Evolutionary conservation across 2,113 vertebrate genomes (phyloP).

Genomic region (Choloepus hoffmanni): DNA sequence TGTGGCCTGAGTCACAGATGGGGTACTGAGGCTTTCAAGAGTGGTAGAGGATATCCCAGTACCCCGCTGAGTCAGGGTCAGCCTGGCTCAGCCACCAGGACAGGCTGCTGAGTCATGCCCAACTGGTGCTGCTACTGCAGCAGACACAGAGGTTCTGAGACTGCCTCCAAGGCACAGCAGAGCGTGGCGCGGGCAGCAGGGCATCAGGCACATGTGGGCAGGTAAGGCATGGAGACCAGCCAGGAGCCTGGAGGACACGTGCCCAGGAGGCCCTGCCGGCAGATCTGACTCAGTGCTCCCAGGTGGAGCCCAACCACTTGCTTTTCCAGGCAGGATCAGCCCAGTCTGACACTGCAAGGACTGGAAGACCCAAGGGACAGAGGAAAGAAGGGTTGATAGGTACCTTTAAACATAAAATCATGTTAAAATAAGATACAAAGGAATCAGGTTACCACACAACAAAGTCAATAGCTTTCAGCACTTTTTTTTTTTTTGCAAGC

Average conservation of each 20-base stretch:
- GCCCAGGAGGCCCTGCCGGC: not conserved
- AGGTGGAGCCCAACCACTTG: not conserved
- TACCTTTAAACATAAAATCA: not conserved
- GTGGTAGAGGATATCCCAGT: slow-evolving; percentile 1
- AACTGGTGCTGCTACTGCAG: not conserved
- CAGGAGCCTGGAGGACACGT: not conserved
- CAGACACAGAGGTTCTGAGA: not conserved
- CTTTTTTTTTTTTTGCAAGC: not conserved
- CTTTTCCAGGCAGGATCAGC: not conserved
- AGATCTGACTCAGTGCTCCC: not conserved
- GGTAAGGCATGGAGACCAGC: not conserved
- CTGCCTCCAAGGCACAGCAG: not conserved
- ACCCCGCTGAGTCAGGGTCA: slow-evolving; percentile 67
- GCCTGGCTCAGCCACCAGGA: not conserved
- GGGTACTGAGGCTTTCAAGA: not conserved
- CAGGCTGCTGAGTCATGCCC: slow-evolving; percentile 49
- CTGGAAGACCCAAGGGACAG: not conserved
- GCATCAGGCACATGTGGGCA: not conserved
- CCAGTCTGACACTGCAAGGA: not conserved
- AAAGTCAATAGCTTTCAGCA: not conserved
- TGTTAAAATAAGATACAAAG: not conserved
- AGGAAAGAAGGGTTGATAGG: not conserved
- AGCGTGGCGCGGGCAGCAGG: not conserved
- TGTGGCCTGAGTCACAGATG: slow-evolving; percentile 6
- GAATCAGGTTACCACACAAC: not conserved